Base-by-base conservation (phyloP, 2,113 vertebrate species). In the Forbesichthys papilliferus region DNA sequence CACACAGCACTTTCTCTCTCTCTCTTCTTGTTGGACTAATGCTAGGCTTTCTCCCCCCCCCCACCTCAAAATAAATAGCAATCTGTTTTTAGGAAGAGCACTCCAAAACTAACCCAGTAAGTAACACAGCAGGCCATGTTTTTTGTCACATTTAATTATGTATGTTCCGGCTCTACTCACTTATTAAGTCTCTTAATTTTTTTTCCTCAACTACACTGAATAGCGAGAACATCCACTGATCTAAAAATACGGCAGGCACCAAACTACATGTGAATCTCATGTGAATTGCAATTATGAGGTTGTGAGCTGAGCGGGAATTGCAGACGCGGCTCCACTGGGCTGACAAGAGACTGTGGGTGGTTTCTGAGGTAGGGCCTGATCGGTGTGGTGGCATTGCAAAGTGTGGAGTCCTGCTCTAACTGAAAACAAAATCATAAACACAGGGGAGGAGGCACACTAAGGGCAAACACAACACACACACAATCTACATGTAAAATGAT, bases 111-210 rank as follows among this genome's bases (percentile, higher is more conserved):
- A 89, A 73, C 66, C 62, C 71, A 65, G 71, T 79, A 69, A 80
- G 62, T 71, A 78, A 83, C 64, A 65, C 74, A 56, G 66, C 65
- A 60, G 63, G 20, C 70, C 46, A 67, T 59, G 46, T 61, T 84
- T 42, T 84, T 86, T 80, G 73, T 88, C 82, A 73, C 72, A 82
- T 89, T 86, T 91, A 90, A 91, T 89, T 79, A 88, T 89, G 85
- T 89, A 88, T 90, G 76, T 81, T 89, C 87, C 81, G 85, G 74
- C 70, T 76, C 48, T 84, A 90, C 79, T 86, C 61, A 73, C 80
- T 90, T 91, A 90, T 92, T 91, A 90, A 85, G 87, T 87, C 83
- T 88, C 83, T 91, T 91, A 90, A 91, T 89, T 92, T 86, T 79
- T 85, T 84, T 77, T 78, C 80, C 73, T 68, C 64, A 63, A 77